Evolutionary conservation across 2,797 vertebrate genomes (phyloP).

Genomic region (Gadopsis marmoratus): DNA sequence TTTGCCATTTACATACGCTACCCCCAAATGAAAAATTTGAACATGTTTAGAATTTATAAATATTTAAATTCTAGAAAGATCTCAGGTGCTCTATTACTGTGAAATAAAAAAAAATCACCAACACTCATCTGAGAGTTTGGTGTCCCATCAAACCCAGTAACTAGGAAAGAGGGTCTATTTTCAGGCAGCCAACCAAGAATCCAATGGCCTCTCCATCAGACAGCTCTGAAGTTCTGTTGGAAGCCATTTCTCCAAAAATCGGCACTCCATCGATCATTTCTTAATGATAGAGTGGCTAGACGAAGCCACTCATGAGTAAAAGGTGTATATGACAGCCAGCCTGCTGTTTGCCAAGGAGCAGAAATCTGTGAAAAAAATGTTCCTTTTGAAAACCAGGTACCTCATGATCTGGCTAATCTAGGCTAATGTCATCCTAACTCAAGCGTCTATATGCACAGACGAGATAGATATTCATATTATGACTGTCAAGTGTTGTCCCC

Average conservation of each 20-base stretch:
- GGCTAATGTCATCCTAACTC: background rate
- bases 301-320: constrained; percentile 10
- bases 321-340: background rate
- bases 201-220: constrained; percentile 17
- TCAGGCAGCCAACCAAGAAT: constrained; percentile 2
- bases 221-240: constrained; percentile 7
- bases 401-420: background rate
- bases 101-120: constrained; percentile 12
- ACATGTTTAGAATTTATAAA: too few species aligned
- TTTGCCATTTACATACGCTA: background rate
- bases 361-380: background rate
- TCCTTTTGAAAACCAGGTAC: background rate
- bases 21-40: background rate
- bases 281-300: constrained; percentile 15
- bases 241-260: constrained; percentile 11
- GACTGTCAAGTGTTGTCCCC: background rate
- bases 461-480: background rate
- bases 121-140: background rate
- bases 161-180: constrained; percentile 7
- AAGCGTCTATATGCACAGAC: background rate
- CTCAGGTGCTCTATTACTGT: background rate
- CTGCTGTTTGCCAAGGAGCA: constrained; percentile 16
- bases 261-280: constrained; percentile 11
- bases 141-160: constrained; percentile 5
- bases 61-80: background rate